Evolutionary conservation across 1,140 invertebrate genomes (phyloP).

Genomic region (Carcinoscorpius rotundicauda): DNA sequence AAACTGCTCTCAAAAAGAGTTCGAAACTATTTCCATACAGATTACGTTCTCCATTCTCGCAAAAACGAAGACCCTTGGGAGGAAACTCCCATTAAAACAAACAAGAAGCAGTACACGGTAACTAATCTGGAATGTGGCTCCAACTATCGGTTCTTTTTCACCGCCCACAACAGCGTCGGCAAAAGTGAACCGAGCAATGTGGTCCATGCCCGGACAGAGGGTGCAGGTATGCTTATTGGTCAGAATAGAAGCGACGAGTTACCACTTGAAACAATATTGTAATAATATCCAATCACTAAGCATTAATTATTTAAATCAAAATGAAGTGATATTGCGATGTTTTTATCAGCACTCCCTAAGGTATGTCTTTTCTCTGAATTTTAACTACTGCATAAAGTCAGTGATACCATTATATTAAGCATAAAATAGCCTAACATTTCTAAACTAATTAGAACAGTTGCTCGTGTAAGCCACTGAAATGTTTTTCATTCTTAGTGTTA

Average conservation of each 20-base stretch:
- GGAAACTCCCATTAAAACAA: constrained; percentile 39
- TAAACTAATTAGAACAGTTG: no score
- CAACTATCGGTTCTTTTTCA: constrained; percentile 41
- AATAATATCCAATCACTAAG: neutral
- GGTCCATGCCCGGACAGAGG: constrained; percentile 31
- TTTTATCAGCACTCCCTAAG: neutral
- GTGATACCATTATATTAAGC: no score
- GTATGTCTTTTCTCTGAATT: no score
- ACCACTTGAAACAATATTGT: neutral
- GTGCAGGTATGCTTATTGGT: constrained; percentile 28
- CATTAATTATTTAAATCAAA: neutral
- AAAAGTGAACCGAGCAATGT: constrained; percentile 28
- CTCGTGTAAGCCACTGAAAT: no score
- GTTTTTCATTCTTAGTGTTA: no score
- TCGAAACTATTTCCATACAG: constrained; percentile 19
- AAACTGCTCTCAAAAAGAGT: no score
- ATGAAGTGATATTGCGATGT: neutral
- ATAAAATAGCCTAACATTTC: no score
- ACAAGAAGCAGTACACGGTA: constrained; percentile 50
- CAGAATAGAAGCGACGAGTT: no score
- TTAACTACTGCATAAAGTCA: no score
- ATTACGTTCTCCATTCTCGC: constrained; percentile 36
- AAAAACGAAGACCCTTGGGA: constrained; percentile 46
- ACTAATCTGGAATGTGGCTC: constrained; percentile 57
- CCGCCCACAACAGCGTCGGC: constrained; percentile 32